Percentiles rank a stretch among this genome's conserved stretches.
Evolutionary conservation across 2,797 vertebrate species (phyloP).

Genomic region (Anisognathus igniventris): DNA sequence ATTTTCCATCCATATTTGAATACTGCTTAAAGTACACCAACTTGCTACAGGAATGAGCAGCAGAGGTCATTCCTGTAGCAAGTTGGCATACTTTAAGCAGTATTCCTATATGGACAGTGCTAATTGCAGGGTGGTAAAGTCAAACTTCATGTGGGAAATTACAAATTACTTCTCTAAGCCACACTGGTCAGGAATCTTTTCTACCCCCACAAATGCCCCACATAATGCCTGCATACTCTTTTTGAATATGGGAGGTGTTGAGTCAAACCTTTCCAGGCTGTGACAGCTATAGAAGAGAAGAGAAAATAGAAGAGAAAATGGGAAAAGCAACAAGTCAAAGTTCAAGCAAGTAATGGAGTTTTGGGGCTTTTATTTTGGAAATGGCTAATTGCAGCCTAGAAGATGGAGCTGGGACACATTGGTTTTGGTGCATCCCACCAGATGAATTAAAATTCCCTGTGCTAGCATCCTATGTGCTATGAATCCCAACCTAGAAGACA

Average conservation of each 20-base stretch:
- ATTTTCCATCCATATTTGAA: background rate
- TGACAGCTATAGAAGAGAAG: background rate
- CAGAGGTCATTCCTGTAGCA: background rate
- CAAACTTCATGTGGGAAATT: background rate
- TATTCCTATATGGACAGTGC: background rate
- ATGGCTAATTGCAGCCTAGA: background rate
- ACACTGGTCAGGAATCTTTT: background rate
- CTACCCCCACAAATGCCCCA: rapidly evolving
- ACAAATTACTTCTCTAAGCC: background rate
- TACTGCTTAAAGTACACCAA: background rate
- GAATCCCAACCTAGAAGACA: background rate
- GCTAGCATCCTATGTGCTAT: background rate
- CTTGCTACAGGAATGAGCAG: background rate
- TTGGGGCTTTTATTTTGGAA: background rate
- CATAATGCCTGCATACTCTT: background rate
- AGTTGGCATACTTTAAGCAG: too few species aligned
- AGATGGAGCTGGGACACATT: background rate
- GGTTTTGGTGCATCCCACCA: background rate
- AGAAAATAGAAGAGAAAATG: background rate
- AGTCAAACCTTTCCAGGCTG: background rate
- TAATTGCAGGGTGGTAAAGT: background rate
- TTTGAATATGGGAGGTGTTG: background rate
- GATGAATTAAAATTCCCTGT: background rate
- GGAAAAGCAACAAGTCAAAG: background rate
- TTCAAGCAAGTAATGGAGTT: background rate